A percentile compares a stretch with the other conserved stretches of the same genome.
Conservation (phyloP, 2,888 invertebrate genomes). For the Agrochola litura region DNA sequence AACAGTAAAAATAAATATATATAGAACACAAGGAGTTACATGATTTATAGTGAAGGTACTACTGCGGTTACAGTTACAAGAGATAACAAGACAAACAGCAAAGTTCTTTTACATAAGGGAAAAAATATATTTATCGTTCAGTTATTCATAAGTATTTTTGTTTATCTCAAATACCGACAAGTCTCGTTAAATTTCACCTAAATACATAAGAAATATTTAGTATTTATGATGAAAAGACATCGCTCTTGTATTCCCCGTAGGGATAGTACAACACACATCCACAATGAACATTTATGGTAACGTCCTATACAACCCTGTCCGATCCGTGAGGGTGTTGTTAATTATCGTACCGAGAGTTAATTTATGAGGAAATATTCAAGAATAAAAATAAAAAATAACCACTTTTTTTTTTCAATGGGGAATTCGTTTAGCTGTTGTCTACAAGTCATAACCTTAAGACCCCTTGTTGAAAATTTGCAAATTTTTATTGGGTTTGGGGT, state of each 20-base stretch:
- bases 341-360: no score
- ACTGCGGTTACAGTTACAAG: background rate
- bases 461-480: no score
- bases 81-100: background rate
- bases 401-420: no score
- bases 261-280: background rate
- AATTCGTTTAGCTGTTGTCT: no score
- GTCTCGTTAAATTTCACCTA: background rate
- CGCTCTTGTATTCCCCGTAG: background rate
- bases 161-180: background rate
- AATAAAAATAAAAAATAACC: no score
- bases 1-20: background rate
- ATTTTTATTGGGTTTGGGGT: no score
- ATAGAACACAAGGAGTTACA: background rate
- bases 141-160: background rate
- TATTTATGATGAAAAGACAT: background rate
- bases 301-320: background rate
- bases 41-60: background rate
- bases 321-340: no score
- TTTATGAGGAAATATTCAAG: no score
- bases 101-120: background rate
- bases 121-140: background rate
- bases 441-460: no score
- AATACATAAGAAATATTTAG: background rate
- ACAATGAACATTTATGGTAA: background rate